Evolutionary conservation across 2,888 invertebrate genomes (phyloP).

Genomic region (Graphium colonna): DNA sequence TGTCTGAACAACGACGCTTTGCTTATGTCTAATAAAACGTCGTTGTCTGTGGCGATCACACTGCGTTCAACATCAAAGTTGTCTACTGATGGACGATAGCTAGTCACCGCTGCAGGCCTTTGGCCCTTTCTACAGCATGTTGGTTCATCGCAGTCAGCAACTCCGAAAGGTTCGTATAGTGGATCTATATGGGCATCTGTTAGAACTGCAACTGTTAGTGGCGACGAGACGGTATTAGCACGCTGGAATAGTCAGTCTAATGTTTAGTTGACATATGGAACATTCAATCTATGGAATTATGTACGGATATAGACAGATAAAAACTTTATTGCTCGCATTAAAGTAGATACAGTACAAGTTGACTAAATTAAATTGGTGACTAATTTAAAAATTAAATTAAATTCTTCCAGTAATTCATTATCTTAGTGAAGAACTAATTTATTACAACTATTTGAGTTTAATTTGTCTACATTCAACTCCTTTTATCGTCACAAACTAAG

Average conservation of each 20-base stretch:
- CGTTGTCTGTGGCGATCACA: slow-evolving; percentile 39
- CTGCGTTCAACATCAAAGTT: slow-evolving; percentile 44
- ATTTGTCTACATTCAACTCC: no score
- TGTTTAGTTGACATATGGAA: no score
- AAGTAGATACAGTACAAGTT: no score
- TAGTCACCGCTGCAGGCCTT: slow-evolving; percentile 45
- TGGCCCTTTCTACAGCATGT: slow-evolving; percentile 87
- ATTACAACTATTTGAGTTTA: no score
- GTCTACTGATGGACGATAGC: slow-evolving; percentile 37
- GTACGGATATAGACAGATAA: no score
- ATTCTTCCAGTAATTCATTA: no score
- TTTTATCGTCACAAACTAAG: no score
- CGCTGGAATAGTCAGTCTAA: slow-evolving; percentile 34
- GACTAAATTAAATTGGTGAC: no score
- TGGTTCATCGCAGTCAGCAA: slow-evolving; percentile 86
- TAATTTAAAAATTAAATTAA: no score
- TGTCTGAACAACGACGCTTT: slow-evolving; percentile 34
- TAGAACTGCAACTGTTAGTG: slow-evolving; percentile 82
- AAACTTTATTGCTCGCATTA: no score
- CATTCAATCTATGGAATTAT: no score
- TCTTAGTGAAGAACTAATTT: no score
- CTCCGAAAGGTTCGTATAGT: slow-evolving; percentile 82
- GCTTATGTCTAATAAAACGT: slow-evolving; percentile 45
- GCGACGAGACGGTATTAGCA: slow-evolving; percentile 33
- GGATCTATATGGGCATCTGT: slow-evolving; percentile 91